Base-by-base conservation (phyloP, 2,797 vertebrate genomes). In the Bufotes viridis region DNA sequence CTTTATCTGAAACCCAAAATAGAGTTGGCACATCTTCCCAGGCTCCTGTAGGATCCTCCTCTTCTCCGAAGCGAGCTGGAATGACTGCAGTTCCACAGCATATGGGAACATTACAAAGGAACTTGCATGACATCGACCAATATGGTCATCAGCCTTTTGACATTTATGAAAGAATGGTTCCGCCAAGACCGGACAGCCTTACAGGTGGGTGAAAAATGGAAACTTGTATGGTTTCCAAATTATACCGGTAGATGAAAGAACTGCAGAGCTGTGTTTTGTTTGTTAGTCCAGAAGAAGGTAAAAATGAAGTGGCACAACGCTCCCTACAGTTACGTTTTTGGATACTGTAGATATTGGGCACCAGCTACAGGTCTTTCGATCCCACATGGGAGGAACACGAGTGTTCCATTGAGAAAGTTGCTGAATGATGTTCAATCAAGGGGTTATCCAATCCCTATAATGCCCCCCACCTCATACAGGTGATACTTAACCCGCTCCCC, bases 11-110 rank as follows among this genome's bases (percentile, higher is more conserved):
- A 15, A 87, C 92, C 22, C 96, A 95, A 26, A 85, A 92, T 87
- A 94, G 96, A 70, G 92, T 96, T 91, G 93, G 74, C 7, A 93
- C 97, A 90, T 94, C 94, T 0, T 92, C 94, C 82, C 95, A 94
- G 89, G 76, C 91, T 22, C 95, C 94, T 90, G 92, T 94, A 91
- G 95, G 92, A 89, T 95, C 95, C 83, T 95, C 95, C 82, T 97
- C 82, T 3, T 98, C 94, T 93, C 96, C 90, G 0, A 96, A 96
- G 89, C 95, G 96, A 20, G 92, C 97, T 0, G 97, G 95, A 85
- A 99, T 99, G 98, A 96, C 96, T 0, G 98, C 98, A 0, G 97
- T 99, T 65, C 98, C 98, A 0, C 98, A 99, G 93, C 97, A 98
- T 92, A 93, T 97, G 92, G 97, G 97, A 90, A 93, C 97, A 7